Conservation (phyloP, 2,113 vertebrate species). For the Microtus richardsoni region DNA sequence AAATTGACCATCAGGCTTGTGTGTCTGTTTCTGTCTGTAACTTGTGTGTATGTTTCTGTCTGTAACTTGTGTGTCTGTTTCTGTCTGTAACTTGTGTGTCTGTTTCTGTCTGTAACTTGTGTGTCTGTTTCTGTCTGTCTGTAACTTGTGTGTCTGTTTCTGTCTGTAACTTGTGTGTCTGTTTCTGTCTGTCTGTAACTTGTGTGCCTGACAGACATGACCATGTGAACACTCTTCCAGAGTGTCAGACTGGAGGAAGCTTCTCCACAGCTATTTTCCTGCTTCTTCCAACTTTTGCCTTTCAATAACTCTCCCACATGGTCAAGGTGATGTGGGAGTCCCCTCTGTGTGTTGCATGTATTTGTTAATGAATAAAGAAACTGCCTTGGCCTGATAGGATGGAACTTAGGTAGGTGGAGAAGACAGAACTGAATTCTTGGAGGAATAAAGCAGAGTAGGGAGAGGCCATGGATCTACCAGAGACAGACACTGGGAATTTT, state of each 20-base stretch:
- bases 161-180: fast-evolving
- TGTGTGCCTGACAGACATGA: fast-evolving
- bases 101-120: fast-evolving
- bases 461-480: too few relatives aligned
- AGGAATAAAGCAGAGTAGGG: too few relatives aligned
- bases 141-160: fast-evolving
- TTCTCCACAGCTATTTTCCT: neutral
- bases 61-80: fast-evolving
- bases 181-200: fast-evolving
- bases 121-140: fast-evolving
- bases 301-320: neutral
- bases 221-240: too few relatives aligned
- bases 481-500: too few relatives aligned
- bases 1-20: neutral
- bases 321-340: neutral
- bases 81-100: fast-evolving
- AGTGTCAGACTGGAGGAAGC: neutral
- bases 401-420: too few relatives aligned
- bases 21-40: fast-evolving
- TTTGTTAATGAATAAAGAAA: too few relatives aligned
- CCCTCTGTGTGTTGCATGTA: too few relatives aligned
- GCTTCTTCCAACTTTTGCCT: neutral
- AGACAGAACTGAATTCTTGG: too few relatives aligned
- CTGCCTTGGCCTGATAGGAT: too few relatives aligned
- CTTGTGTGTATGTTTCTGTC: fast-evolving